These are phyloP conservation scores for Pachyseris speciosa DNA, from an alignment of 64 coral and sea anemone species.

Conservation along the genomic window DNA sequence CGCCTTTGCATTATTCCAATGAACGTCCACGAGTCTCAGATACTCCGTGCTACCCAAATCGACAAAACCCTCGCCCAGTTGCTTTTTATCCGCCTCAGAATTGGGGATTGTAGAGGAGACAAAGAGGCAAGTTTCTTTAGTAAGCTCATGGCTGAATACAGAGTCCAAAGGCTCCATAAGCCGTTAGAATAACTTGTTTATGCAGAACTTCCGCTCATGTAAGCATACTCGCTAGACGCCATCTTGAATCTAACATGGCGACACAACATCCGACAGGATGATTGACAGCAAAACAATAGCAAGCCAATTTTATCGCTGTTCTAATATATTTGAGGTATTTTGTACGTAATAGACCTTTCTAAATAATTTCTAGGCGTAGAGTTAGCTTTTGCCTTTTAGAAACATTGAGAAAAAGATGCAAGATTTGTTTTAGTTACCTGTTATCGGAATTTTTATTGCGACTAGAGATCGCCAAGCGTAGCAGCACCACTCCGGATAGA, in stretches of 20 bases:
- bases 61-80: conserved; percentile 20
- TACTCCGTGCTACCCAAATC: conserved; percentile 45
- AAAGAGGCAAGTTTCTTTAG: conserved; percentile 85
- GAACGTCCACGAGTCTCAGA: conserved; percentile 84
- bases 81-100: conserved; percentile 67
- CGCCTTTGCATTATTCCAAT: conserved; percentile 92
- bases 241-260: neutral
- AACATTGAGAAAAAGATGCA: no score
- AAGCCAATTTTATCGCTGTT: neutral
- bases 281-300: neutral
- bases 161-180: conserved; percentile 16
- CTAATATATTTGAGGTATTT: neutral
- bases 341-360: no score
- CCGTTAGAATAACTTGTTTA: neutral
- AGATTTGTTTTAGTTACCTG: no score
- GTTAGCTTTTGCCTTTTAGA: no score
- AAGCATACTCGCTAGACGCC: neutral
- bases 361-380: no score
- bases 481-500: no score
- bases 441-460: no score
- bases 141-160: conserved; percentile 69
- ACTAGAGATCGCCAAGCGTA: no score
- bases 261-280: neutral
- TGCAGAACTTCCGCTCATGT: neutral
- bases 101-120: conserved; percentile 55